These are phyloP conservation scores for Zosterops japonicus DNA, from an alignment of 2,113 vertebrate species.

Conservation along the genomic window DNA sequence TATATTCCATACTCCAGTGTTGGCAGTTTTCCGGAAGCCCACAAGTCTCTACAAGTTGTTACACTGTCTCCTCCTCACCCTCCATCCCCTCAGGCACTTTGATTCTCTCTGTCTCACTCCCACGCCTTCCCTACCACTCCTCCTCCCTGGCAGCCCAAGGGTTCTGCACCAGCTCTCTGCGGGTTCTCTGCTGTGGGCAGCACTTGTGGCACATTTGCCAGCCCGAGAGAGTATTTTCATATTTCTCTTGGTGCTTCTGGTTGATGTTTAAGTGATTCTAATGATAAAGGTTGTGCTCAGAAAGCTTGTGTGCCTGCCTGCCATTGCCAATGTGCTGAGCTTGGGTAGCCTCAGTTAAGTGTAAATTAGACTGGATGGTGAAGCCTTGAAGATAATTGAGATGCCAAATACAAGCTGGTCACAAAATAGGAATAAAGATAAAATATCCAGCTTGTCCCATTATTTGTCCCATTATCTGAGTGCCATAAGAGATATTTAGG, in stretches of 20 bases:
- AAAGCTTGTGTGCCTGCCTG: not conserved
- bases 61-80: constrained; percentile 6
- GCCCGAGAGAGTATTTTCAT: not conserved
- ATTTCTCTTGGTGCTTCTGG: not conserved
- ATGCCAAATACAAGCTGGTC: not conserved
- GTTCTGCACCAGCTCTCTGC: constrained; percentile 6
- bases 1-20: not conserved
- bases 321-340: not conserved
- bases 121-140: not conserved
- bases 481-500: not conserved
- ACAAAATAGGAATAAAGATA: not conserved
- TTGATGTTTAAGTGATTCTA: not conserved
- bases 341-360: not conserved
- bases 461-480: not conserved
- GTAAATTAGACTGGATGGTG: not conserved
- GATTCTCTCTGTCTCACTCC: not conserved
- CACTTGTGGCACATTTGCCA: constrained; percentile 8
- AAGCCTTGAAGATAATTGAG: not conserved
- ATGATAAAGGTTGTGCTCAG: not conserved
- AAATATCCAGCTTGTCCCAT: not conserved
- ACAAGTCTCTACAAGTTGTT: constrained; percentile 28
- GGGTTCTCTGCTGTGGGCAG: constrained; percentile 37
- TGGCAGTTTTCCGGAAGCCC: not conserved
- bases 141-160: constrained; percentile 15
- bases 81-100: constrained; percentile 15